Evolutionary conservation across 2,113 vertebrate species (phyloP).

Genomic region (Vireo altiloquus): DNA sequence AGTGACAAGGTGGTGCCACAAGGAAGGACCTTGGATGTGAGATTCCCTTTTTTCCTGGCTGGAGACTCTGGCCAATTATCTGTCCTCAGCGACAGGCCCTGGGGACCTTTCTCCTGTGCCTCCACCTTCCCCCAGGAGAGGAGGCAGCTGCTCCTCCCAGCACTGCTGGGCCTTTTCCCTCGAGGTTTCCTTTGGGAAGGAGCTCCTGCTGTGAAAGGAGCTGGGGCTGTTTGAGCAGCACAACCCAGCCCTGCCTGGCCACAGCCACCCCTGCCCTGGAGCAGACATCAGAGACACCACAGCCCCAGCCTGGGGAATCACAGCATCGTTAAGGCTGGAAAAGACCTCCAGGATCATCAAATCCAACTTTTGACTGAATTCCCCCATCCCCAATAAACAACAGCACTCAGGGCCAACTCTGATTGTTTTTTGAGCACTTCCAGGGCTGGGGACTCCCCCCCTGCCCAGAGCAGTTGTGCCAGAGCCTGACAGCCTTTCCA

Average conservation of each 20-base stretch:
- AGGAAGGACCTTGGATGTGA: neutral
- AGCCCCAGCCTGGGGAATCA: accelerated
- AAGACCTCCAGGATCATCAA: neutral
- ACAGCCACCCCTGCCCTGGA: neutral
- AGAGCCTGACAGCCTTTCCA: neutral
- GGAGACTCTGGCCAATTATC: neutral
- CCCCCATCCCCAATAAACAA: no score
- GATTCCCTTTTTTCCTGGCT: neutral
- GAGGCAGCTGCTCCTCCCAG: neutral
- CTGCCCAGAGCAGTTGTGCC: neutral
- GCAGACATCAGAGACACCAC: neutral
- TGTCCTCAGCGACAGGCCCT: neutral
- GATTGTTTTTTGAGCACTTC: neutral
- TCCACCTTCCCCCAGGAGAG: neutral
- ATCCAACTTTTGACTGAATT: neutral
- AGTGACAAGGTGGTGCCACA: neutral
- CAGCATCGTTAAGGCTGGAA: accelerated
- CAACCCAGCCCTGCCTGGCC: no score
- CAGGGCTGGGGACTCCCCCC: neutral
- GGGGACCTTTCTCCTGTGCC: neutral
- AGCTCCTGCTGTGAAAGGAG: neutral
- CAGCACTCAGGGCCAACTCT: neutral
- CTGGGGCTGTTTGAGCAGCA: neutral
- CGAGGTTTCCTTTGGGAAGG: neutral
- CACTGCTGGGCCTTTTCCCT: neutral